Evolutionary conservation across 2,888 invertebrate genomes (phyloP).

Genomic region (Nephrotoma guestfalica): DNA sequence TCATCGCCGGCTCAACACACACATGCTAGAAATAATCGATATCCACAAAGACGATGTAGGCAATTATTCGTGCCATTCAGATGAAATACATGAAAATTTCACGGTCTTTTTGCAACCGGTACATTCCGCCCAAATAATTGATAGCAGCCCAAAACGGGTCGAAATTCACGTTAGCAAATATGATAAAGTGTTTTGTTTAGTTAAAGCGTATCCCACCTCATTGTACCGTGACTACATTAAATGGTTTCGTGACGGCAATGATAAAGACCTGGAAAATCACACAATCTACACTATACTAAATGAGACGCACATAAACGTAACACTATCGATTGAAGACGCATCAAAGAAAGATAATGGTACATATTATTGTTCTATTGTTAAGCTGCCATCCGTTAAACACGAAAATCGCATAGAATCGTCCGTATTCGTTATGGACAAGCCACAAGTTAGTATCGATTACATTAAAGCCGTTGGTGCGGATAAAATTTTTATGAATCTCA

Average conservation of each 20-base stretch:
- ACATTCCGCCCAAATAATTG: constrained; percentile 35
- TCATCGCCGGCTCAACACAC: constrained; percentile 26
- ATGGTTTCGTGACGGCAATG: constrained; percentile 43
- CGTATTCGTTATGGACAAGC: constrained; percentile 50
- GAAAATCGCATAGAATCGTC: constrained; percentile 32
- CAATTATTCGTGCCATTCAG: constrained; percentile 42
- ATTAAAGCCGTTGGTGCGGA: constrained; percentile 60
- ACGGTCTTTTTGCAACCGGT: constrained; percentile 24
- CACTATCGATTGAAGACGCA: constrained; percentile 40
- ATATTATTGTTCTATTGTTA: constrained; percentile 39
- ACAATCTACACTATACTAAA: constrained; percentile 33
- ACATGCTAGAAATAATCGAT: constrained; percentile 37
- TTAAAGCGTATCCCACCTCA: constrained; percentile 44
- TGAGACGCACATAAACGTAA: constrained; percentile 42
- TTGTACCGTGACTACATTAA: constrained; percentile 21
- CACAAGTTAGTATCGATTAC: constrained; percentile 53
- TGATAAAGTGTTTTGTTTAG: constrained; percentile 38
- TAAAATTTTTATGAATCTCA: constrained; percentile 72
- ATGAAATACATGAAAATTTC: constrained; percentile 28
- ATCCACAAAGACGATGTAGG: constrained; percentile 42
- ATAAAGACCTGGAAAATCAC: constrained; percentile 17
- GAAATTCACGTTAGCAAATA: constrained; percentile 37
- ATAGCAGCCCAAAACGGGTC: constrained; percentile 29
- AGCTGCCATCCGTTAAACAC: constrained; percentile 21
- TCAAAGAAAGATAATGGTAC: constrained; percentile 60